Evolutionary conservation across 2,113 vertebrate genomes (phyloP).

Genomic region (Accipiter cooperii): DNA sequence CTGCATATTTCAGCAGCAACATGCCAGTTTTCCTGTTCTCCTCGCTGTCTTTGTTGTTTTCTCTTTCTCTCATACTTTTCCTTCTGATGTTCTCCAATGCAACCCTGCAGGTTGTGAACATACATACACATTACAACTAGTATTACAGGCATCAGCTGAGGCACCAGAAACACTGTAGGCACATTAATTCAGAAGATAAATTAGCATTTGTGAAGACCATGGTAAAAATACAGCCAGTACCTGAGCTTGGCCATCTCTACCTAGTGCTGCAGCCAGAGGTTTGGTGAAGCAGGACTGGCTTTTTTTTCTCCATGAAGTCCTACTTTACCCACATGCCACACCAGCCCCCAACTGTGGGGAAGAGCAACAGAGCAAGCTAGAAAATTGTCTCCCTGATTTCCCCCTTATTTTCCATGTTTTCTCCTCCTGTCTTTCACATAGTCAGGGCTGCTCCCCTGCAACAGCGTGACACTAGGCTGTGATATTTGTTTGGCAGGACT

Average conservation of each 20-base stretch:
- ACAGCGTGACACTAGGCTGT: not conserved
- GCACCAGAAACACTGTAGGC: not conserved
- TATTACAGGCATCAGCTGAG: not conserved
- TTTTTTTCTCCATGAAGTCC: not conserved
- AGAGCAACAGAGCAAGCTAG: not conserved
- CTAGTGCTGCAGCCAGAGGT: not conserved
- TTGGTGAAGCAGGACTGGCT: not conserved
- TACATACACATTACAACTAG: not conserved
- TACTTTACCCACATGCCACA: not conserved
- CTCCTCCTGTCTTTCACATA: not conserved
- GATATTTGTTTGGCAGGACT: not conserved
- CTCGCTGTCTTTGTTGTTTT: not conserved
- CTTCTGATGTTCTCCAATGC: not conserved
- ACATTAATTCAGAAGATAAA: not conserved
- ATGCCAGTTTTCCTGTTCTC: not conserved
- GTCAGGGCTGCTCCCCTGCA: not conserved
- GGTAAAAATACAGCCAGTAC: not conserved
- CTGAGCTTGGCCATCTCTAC: not conserved
- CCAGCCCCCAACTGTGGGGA: not conserved
- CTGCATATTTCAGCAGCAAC: not conserved
- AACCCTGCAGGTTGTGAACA: not conserved
- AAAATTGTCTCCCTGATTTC: not conserved
- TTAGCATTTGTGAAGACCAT: not conserved
- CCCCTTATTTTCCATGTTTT: not conserved
- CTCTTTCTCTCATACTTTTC: not conserved